phyloP scores from a whole-genome alignment of 2,888 invertebrate genomes.

The Melieria crassipennis region DNA sequence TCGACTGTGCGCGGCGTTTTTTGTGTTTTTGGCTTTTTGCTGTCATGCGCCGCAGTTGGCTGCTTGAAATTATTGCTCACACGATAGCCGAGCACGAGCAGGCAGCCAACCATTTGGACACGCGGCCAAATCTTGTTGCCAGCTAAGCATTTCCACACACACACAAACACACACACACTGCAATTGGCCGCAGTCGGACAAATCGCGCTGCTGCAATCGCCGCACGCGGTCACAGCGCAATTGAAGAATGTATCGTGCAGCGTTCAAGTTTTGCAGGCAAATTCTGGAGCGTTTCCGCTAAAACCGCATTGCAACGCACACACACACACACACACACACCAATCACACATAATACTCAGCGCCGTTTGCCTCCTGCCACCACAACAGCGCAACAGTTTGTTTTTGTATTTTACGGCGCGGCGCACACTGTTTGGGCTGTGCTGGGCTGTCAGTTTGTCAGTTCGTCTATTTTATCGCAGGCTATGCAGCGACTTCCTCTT shows the following conservation, averaged over 20 bases:
- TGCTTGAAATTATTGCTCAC: constrained; percentile 35
- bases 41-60: constrained; percentile 6
- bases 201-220: background rate
- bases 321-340: background rate
- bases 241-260: constrained; percentile 23
- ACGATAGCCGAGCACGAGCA: constrained; percentile 31
- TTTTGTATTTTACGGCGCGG: background rate
- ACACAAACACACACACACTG: no score
- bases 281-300: constrained; percentile 32
- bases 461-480: constrained; percentile 29
- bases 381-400: background rate
- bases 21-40: constrained; percentile 38
- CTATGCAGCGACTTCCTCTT: constrained; percentile 32
- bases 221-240: background rate
- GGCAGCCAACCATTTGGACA: background rate
- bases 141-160: no score
- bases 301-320: background rate
- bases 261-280: background rate
- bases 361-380: no score
- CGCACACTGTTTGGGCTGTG: constrained; percentile 20
- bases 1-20: constrained; percentile 28
- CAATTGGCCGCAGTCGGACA: no score
- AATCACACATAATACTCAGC: background rate
- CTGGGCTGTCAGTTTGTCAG: constrained; percentile 29
- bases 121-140: background rate